These are phyloP conservation scores for Myripristis murdjan DNA, from an alignment of 2,797 vertebrate species.

Conservation along the genomic window DNA sequence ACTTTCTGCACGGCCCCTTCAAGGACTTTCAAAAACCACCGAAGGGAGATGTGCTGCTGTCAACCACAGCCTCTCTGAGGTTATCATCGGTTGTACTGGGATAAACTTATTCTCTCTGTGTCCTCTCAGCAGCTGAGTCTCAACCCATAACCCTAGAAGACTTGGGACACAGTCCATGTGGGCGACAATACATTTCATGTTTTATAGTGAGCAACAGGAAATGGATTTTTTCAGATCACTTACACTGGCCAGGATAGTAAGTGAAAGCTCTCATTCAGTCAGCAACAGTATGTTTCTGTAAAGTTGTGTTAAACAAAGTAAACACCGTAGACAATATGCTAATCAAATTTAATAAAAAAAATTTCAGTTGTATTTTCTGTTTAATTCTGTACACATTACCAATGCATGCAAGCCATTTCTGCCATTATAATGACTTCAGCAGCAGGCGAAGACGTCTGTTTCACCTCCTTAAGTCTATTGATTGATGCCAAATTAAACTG, in stretches of 20 bases:
- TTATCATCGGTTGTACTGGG: conserved; percentile 32
- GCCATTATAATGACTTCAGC: too few species aligned
- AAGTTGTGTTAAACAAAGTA: background rate
- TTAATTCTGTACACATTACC: too few species aligned
- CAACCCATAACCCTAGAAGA: conserved; percentile 33
- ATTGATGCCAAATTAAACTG: conserved; percentile 66
- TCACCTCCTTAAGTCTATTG: conserved; percentile 44
- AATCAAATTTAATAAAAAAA: too few species aligned
- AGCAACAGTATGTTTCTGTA: background rate
- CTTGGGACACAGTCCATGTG: conserved; percentile 25
- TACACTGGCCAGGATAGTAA: too few species aligned
- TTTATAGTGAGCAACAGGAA: background rate
- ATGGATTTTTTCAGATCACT: background rate
- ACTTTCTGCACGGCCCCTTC: conserved; percentile 54
- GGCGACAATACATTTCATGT: background rate
- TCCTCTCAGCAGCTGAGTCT: conserved; percentile 57
- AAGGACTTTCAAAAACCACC: conserved; percentile 49
- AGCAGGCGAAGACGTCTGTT: conserved; percentile 7
- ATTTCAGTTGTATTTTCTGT: too few species aligned
- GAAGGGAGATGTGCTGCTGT: conserved; percentile 58
- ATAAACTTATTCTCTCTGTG: conserved; percentile 42
- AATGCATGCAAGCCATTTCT: too few species aligned
- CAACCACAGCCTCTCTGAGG: conserved; percentile 55
- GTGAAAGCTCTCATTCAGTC: too few species aligned
- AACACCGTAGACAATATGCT: too few species aligned